Percentiles rank a stretch among this genome's conserved stretches.
These are phyloP conservation scores for Carassius carassius DNA, from an alignment of 2,113 vertebrate genomes.

Conservation along the genomic window DNA sequence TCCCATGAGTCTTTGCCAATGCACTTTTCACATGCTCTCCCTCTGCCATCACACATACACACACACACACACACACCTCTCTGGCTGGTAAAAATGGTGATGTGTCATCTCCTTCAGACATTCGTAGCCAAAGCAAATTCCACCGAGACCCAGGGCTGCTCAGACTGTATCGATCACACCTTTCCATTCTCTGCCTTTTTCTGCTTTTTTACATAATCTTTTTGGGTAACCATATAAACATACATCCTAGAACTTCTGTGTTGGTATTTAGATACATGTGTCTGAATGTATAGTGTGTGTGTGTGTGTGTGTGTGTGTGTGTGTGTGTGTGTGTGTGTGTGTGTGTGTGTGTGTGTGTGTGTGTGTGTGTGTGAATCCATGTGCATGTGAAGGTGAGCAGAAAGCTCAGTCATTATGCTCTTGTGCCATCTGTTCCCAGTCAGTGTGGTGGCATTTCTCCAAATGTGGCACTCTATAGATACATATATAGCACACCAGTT, in stretches of 20 bases:
- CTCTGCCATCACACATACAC: conserved; percentile 35
- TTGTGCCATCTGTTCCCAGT: conserved; percentile 77
- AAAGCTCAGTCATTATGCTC: conserved; percentile 60
- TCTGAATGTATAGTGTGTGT: conserved; percentile 21
- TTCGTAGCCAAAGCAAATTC: conserved; percentile 62
- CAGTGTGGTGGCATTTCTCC: conserved; percentile 66
- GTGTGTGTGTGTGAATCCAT: conserved; percentile 40
- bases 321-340: conserved; percentile 40
- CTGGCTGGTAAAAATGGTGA: conserved; percentile 54
- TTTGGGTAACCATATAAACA: conserved; percentile 9
- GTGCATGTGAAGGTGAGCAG: conserved; percentile 58
- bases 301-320: not conserved
- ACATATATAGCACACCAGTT: conserved; percentile 42
- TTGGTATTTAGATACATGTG: conserved; percentile 42
- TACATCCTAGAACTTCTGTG: not conserved
- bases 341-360: not conserved
- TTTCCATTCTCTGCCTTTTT: conserved; percentile 38
- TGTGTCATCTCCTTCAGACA: conserved; percentile 60
- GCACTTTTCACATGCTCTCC: conserved; percentile 1
- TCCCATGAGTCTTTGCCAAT: conserved; percentile 26
- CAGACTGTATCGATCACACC: conserved; percentile 61
- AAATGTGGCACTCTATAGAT: conserved; percentile 58
- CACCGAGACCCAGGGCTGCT: conserved; percentile 60
- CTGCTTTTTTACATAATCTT: conserved; percentile 9
- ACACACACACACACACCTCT: conserved; percentile 49